phyloP scores from a whole-genome alignment of 2,888 invertebrate species.

The Beris morrisii region DNA sequence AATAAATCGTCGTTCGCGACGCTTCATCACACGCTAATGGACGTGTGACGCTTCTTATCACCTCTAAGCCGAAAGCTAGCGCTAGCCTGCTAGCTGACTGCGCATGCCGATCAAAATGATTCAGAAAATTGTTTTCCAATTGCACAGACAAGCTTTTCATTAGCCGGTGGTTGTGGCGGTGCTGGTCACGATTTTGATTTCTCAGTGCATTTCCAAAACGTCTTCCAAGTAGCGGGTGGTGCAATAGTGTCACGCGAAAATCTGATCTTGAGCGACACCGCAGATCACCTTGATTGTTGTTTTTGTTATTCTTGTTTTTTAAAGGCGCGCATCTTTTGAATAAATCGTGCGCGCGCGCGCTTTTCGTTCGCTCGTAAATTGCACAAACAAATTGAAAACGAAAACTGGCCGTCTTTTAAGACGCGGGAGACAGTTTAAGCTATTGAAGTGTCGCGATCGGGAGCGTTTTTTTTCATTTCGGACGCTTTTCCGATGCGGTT shows the following conservation, averaged over 20 bases:
- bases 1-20: no score
- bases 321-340: neutral
- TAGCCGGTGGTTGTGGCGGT: conserved; percentile 13
- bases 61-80: neutral
- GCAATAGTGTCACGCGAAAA: neutral
- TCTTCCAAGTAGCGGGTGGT: neutral
- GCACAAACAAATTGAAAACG: no score
- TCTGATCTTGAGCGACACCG: neutral
- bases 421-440: no score
- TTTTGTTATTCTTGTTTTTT: neutral
- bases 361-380: no score
- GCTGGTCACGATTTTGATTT: no score
- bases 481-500: conserved; percentile 19
- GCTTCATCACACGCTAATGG: conserved; percentile 8
- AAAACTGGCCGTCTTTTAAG: no score
- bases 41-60: conserved; percentile 15
- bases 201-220: neutral
- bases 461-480: neutral
- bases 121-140: conserved; percentile 22
- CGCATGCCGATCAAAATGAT: conserved; percentile 17
- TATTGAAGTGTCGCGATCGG: conserved; percentile 6
- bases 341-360: no score
- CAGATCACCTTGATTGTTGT: conserved; percentile 13
- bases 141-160: neutral
- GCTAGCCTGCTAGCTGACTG: neutral